Evolutionary conservation across 2,888 invertebrate genomes (phyloP).

Genomic region (Atrina japonica): DNA sequence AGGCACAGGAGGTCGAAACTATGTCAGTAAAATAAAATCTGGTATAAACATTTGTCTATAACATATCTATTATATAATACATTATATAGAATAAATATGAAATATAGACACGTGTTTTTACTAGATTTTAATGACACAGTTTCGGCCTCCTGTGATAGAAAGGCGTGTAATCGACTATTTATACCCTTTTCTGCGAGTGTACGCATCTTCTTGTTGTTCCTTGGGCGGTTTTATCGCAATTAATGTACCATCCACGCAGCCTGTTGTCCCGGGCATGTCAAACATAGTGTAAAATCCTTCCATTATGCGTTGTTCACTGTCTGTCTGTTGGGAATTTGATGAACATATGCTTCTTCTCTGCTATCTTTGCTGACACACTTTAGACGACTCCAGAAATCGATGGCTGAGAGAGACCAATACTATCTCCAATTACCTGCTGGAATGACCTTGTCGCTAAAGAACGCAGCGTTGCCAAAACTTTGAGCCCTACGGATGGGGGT

Average conservation of each 20-base stretch:
- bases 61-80: too few species aligned
- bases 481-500: too few species aligned
- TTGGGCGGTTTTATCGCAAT: conserved; percentile 10
- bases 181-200: conserved; percentile 5
- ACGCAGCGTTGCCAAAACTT: conserved; percentile 1
- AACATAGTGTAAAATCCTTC: neutral
- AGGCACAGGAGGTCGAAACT: too few species aligned
- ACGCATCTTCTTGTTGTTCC: conserved; percentile 14
- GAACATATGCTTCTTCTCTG: neutral
- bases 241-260: conserved; percentile 20
- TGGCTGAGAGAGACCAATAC: neutral
- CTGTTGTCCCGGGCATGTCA: conserved; percentile 6
- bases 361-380: neutral
- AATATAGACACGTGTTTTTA: too few species aligned
- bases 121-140: too few species aligned
- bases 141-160: too few species aligned
- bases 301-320: neutral
- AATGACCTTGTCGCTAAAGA: conserved; percentile 5
- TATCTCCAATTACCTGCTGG: conserved; percentile 12
- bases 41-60: too few species aligned
- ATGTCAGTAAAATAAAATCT: too few species aligned
- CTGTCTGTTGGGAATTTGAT: conserved; percentile 10
- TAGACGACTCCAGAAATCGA: neutral
- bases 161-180: too few species aligned
- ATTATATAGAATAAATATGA: too few species aligned